These are phyloP conservation scores for Bombus turneri DNA, from an alignment of 1,140 invertebrate species.

Conservation along the genomic window DNA sequence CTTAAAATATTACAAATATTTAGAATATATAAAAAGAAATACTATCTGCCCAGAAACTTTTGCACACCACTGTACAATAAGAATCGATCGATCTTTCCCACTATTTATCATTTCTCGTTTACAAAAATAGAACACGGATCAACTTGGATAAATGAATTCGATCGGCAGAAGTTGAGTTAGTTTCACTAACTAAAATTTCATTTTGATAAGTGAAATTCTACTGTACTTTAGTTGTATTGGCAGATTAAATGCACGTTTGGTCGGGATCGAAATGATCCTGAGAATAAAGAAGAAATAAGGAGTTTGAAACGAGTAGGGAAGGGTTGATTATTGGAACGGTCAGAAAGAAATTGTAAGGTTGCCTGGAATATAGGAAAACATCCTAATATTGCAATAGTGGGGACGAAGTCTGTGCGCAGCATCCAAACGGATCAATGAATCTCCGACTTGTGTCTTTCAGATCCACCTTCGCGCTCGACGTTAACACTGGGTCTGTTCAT, in stretches of 20 bases:
- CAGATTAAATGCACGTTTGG: not conserved
- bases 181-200: not conserved
- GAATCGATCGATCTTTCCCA: not conserved
- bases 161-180: not conserved
- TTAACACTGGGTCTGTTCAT: conserved; percentile 52
- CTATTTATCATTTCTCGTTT: not conserved
- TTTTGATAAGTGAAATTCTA: not conserved
- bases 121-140: too few species aligned
- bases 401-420: conserved; percentile 62
- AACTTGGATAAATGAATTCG: not conserved
- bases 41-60: not conserved
- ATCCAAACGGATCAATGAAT: conserved; percentile 70
- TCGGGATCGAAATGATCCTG: too few species aligned
- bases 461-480: conserved; percentile 51
- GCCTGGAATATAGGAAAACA: conserved; percentile 18
- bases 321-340: not conserved
- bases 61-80: not conserved
- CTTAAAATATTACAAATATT: not conserved
- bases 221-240: not conserved
- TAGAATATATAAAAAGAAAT: not conserved
- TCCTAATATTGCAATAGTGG: conserved; percentile 50
- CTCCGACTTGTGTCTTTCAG: conserved; percentile 48
- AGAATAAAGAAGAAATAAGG: not conserved
- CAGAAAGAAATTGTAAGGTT: not conserved
- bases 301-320: not conserved